Percentiles rank a stretch among this genome's conserved stretches.
phyloP scores from a whole-genome alignment of 2,888 invertebrate genomes.

The Onthophagus sagittarius region DNA sequence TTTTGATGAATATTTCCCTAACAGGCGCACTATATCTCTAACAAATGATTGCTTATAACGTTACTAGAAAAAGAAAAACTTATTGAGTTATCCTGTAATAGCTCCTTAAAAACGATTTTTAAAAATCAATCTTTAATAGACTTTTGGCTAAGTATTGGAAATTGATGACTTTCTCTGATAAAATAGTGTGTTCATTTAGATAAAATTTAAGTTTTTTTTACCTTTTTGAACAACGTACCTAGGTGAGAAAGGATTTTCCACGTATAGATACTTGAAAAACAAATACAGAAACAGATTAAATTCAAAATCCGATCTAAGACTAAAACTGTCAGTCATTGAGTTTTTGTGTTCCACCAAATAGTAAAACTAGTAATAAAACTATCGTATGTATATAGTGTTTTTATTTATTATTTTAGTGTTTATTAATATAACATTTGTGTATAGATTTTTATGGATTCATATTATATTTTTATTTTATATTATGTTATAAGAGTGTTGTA shows the following conservation, averaged over 20 bases:
- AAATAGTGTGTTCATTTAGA: too few relatives aligned
- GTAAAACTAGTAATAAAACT: too few relatives aligned
- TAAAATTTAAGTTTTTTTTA: too few relatives aligned
- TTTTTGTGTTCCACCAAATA: background rate
- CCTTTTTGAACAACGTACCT: background rate
- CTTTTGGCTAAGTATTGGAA: background rate
- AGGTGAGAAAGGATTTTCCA: conserved; percentile 17
- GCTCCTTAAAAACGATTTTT: background rate
- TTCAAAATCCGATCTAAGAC: conserved; percentile 16
- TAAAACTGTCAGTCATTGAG: conserved; percentile 17
- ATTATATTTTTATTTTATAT: too few relatives aligned
- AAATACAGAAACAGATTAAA: conserved; percentile 16
- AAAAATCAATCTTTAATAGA: background rate
- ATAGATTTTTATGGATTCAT: too few relatives aligned
- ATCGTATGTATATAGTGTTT: too few relatives aligned
- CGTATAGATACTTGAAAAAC: conserved; percentile 19
- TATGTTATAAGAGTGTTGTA: too few relatives aligned
- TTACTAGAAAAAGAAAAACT: conserved; percentile 5
- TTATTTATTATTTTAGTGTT: too few relatives aligned
- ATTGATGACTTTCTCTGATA: too few relatives aligned
- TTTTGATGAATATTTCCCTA: too few relatives aligned
- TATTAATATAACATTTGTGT: too few relatives aligned
- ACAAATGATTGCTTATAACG: background rate
- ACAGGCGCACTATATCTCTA: background rate
- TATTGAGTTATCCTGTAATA: background rate